These are phyloP conservation scores for Phania funesta DNA, from an alignment of 2,888 invertebrate species.

Conservation along the genomic window DNA sequence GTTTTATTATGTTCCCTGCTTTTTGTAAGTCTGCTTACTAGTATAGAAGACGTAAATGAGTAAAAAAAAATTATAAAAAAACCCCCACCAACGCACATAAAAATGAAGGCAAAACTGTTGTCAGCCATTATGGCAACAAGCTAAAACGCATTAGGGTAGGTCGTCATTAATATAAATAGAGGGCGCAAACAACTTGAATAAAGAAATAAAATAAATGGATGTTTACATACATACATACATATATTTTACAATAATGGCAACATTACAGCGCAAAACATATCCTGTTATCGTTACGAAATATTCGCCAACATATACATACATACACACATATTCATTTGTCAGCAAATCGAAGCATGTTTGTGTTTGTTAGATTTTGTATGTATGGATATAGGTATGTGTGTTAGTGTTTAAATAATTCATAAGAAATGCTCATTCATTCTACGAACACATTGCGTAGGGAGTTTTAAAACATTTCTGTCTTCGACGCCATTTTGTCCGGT, in stretches of 20 bases:
- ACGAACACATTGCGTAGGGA: slow-evolving; percentile 56
- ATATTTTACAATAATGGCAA: slow-evolving; percentile 56
- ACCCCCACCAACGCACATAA: slow-evolving; percentile 51
- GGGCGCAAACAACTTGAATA: slow-evolving; percentile 54
- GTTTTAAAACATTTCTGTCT: slow-evolving; percentile 23
- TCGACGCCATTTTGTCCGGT: slow-evolving; percentile 67
- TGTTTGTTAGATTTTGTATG: background rate
- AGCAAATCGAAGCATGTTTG: background rate
- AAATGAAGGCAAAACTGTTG: slow-evolving; percentile 64
- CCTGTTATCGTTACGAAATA: slow-evolving; percentile 54
- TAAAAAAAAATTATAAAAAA: slow-evolving; percentile 22
- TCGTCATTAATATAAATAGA: slow-evolving; percentile 61
- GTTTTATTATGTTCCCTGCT: slow-evolving; percentile 62
- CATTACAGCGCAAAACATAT: slow-evolving; percentile 63
- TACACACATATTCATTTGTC: background rate
- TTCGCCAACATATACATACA: background rate
- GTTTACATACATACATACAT: background rate
- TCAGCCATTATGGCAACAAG: slow-evolving; percentile 67
- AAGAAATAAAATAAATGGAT: background rate
- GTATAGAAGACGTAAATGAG: slow-evolving; percentile 54
- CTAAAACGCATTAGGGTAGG: slow-evolving; percentile 69
- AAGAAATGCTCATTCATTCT: slow-evolving; percentile 32
- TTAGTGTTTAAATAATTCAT: slow-evolving; percentile 34
- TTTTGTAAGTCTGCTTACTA: slow-evolving; percentile 26
- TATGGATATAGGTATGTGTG: background rate